Conservation (phyloP, 2,797 vertebrate species). For the Coilia nasus region DNA sequence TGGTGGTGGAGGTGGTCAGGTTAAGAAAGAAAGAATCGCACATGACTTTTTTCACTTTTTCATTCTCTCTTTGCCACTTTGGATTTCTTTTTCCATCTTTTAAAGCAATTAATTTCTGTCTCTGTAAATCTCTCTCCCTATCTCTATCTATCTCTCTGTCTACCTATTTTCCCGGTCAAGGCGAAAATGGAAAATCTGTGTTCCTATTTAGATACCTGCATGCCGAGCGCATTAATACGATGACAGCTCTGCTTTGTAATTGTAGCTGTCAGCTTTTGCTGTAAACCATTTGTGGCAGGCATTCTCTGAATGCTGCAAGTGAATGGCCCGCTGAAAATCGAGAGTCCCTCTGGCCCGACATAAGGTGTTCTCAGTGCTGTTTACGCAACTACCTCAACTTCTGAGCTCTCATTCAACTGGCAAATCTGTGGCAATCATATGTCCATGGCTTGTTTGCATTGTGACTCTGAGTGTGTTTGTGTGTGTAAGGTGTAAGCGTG, state of each 20-base stretch:
- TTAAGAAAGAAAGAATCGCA: neutral
- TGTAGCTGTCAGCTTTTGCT: slow-evolving; percentile 54
- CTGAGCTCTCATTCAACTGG: slow-evolving; percentile 21
- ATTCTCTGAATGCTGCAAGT: slow-evolving; percentile 47
- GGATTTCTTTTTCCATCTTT: neutral
- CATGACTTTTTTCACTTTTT: neutral
- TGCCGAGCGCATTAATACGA: slow-evolving; percentile 46
- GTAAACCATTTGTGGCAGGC: slow-evolving; percentile 53
- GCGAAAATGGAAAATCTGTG: slow-evolving; percentile 6
- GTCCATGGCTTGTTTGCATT: slow-evolving; percentile 30
- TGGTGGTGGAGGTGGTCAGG: neutral
- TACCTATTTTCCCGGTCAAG: neutral
- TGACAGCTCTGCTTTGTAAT: slow-evolving; percentile 59
- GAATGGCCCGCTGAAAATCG: slow-evolving; percentile 50
- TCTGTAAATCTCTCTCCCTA: neutral
- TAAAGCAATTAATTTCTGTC: slow-evolving; percentile 2
- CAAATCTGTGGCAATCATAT: slow-evolving; percentile 39
- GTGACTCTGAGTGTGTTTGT: slow-evolving; percentile 2
- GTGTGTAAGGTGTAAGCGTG: neutral
- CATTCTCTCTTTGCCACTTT: neutral
- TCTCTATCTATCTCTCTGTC: neutral
- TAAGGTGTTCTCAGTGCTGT: slow-evolving; percentile 38
- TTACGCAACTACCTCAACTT: slow-evolving; percentile 4
- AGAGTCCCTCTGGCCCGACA: slow-evolving; percentile 32
- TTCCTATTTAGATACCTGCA: slow-evolving; percentile 47